A percentile compares a stretch with the other conserved stretches of the same genome.
Evolutionary conservation across 2,888 invertebrate genomes (phyloP).

Genomic region (Omphaloscelis lunosa): DNA sequence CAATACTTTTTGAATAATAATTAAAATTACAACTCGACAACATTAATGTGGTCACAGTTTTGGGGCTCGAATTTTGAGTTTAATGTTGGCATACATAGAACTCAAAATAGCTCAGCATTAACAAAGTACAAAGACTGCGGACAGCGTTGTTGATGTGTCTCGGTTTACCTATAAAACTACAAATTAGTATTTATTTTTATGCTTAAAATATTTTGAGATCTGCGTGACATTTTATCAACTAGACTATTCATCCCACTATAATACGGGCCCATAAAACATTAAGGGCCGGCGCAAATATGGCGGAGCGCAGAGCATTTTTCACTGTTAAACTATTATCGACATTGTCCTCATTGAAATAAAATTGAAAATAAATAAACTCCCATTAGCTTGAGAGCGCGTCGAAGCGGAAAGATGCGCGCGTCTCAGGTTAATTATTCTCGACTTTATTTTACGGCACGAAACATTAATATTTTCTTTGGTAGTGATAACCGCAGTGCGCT

Average conservation of each 20-base stretch:
- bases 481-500: too few species aligned
- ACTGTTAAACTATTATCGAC: too few species aligned
- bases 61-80: background rate
- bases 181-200: too few species aligned
- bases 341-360: too few species aligned
- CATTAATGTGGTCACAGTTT: background rate
- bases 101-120: slow-evolving; percentile 17
- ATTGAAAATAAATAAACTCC: too few species aligned
- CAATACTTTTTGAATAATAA: slow-evolving; percentile 8
- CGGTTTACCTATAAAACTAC: slow-evolving; percentile 7
- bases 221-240: background rate
- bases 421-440: too few species aligned
- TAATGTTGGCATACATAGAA: background rate
- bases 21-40: slow-evolving; percentile 45
- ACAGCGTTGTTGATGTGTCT: background rate
- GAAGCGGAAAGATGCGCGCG: too few species aligned
- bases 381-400: too few species aligned
- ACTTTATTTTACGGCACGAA: too few species aligned
- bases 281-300: too few species aligned
- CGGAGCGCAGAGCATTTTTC: too few species aligned
- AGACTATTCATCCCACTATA: background rate
- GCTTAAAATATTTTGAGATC: slow-evolving; percentile 11
- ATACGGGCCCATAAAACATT: background rate
- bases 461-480: too few species aligned
- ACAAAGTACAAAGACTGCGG: background rate